Percentiles rank a stretch among this genome's conserved stretches.
These are phyloP conservation scores for Pogona vitticeps DNA, from an alignment of 2,113 vertebrate genomes.

Conservation along the genomic window DNA sequence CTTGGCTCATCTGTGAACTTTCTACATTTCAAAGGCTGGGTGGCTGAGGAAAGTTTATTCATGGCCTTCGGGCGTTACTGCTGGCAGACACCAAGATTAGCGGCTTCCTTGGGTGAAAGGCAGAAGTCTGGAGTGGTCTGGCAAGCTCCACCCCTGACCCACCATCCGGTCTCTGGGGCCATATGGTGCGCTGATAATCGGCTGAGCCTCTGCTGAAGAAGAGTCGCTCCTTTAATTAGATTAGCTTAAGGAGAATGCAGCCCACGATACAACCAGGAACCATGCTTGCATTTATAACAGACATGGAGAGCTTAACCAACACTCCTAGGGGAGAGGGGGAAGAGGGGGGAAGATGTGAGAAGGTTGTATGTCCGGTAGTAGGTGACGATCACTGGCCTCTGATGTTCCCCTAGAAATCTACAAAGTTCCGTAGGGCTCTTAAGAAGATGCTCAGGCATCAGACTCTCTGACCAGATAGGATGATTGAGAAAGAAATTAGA, in stretches of 20 bases:
- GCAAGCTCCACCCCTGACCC: not conserved
- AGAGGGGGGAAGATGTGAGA: not conserved
- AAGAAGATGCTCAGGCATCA: no score
- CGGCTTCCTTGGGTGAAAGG: not conserved
- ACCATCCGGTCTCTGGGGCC: not conserved
- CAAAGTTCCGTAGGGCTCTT: no score
- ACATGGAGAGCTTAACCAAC: not conserved
- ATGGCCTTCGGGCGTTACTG: slow-evolving; percentile 6
- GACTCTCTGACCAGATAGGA: no score
- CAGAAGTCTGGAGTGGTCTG: slow-evolving; percentile 7
- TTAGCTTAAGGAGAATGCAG: slow-evolving; percentile 16
- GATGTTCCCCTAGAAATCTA: no score
- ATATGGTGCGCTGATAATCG: slow-evolving; percentile 35
- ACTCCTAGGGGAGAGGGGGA: not conserved
- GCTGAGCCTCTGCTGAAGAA: not conserved
- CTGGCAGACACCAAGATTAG: not conserved
- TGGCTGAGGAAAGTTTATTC: slow-evolving; percentile 10
- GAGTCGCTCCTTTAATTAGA: slow-evolving; percentile 36
- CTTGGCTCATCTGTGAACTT: not conserved
- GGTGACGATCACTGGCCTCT: no score
- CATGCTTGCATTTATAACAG: slow-evolving; percentile 2
- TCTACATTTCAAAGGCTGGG: not conserved
- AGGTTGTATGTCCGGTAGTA: no score
- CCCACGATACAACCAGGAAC: not conserved
- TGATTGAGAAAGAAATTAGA: not conserved